Conservation (phyloP, 2,888 invertebrate species). For the Parnassius smintheus region DNA sequence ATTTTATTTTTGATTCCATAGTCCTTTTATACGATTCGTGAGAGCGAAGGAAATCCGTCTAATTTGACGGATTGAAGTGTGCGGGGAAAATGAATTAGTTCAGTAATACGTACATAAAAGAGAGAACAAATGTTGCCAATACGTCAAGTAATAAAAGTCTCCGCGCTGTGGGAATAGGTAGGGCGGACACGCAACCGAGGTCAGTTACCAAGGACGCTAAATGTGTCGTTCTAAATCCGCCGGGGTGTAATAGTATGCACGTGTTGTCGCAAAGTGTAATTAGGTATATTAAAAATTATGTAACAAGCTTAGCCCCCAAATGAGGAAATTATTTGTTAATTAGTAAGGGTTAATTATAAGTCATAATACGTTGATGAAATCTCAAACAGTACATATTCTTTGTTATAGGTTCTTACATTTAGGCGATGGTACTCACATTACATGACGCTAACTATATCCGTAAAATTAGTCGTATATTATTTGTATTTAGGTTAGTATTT, state of each 20-base stretch:
- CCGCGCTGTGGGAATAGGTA: background rate
- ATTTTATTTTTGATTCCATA: too few species aligned
- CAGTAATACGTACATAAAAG: background rate
- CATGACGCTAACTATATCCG: too few species aligned
- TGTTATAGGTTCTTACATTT: too few species aligned
- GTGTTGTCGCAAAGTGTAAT: background rate
- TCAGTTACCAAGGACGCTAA: background rate
- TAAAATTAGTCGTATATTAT: too few species aligned
- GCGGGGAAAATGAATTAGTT: background rate
- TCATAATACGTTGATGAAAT: background rate
- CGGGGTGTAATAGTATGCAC: background rate
- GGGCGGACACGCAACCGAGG: too few species aligned
- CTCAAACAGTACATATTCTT: too few species aligned
- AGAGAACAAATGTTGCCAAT: slow-evolving; percentile 7
- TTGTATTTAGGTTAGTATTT: too few species aligned
- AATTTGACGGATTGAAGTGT: too few species aligned
- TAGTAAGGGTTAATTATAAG: background rate
- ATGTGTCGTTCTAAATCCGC: slow-evolving; percentile 2
- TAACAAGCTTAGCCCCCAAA: background rate
- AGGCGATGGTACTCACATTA: too few species aligned
- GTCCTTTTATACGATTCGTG: too few species aligned
- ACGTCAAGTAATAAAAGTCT: slow-evolving; percentile 18
- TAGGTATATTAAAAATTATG: background rate
- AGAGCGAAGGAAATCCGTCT: too few species aligned
- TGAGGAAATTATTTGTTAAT: background rate